These are phyloP conservation scores for Dicerorhinus sumatrensis DNA, from an alignment of 2,113 vertebrate genomes.

Conservation along the genomic window DNA sequence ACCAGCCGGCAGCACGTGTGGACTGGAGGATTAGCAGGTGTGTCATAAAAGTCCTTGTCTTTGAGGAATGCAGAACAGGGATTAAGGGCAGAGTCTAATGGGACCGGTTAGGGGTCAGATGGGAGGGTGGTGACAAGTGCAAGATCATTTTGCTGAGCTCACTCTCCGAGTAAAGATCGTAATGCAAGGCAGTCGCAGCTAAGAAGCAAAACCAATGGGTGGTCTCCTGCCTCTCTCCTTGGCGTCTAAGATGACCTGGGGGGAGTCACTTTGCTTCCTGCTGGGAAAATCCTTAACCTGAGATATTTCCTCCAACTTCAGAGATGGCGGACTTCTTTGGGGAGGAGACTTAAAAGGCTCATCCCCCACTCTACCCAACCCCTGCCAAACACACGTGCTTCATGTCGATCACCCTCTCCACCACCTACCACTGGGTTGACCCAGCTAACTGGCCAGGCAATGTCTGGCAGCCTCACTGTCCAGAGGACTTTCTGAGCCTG, in stretches of 20 bases:
- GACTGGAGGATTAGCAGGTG: not conserved
- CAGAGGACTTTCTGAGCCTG: not conserved
- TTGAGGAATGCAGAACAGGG: not conserved
- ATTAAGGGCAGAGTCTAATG: conserved; percentile 40
- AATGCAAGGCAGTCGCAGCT: no score
- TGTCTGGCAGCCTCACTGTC: fast-evolving
- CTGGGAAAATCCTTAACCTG: not conserved
- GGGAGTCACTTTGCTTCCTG: not conserved
- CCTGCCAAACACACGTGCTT: not conserved
- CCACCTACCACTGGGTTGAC: not conserved
- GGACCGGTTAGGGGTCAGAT: not conserved
- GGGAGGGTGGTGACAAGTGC: not conserved
- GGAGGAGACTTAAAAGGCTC: not conserved
- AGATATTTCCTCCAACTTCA: not conserved
- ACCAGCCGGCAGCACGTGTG: not conserved
- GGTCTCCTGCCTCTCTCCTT: not conserved
- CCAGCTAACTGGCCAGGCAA: not conserved
- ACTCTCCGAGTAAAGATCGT: not conserved
- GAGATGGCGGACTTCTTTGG: no score
- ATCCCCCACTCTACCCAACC: fast-evolving
- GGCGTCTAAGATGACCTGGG: fast-evolving
- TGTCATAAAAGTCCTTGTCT: conserved; percentile 8
- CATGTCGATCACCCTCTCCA: not conserved
- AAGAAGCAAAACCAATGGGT: not conserved
- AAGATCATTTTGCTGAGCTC: not conserved